Evolutionary conservation across 92 coral and sea anemone species (phyloP).

Genomic region (Actinostola sp.): DNA sequence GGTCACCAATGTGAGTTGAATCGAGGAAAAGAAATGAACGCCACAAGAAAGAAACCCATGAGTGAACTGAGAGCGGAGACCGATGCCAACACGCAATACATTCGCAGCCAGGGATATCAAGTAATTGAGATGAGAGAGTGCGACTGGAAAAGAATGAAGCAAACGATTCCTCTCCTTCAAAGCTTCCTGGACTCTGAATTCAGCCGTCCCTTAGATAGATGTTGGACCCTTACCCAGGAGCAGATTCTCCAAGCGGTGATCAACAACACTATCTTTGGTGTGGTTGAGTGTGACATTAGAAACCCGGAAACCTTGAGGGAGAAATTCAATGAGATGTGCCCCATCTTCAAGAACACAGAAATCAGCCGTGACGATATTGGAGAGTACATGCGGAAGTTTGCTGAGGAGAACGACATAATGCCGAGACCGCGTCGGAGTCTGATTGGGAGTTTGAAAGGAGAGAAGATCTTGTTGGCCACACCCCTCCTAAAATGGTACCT

Average conservation of each 20-base stretch:
- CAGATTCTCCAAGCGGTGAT: neutral
- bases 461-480: no score
- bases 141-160: constrained; percentile 28
- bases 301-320: neutral
- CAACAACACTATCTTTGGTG: neutral
- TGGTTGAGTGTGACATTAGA: neutral
- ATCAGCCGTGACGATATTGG: neutral
- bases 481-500: no score
- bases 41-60: constrained; percentile 25
- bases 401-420: no score
- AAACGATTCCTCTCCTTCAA: neutral
- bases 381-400: no score
- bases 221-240: neutral
- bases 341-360: neutral
- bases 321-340: neutral
- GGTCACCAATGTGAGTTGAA: constrained; percentile 30
- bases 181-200: neutral
- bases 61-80: constrained; percentile 14
- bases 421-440: no score
- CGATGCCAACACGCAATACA: constrained; percentile 13
- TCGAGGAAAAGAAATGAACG: constrained; percentile 32
- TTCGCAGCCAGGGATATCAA: constrained; percentile 18
- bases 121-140: constrained; percentile 51
- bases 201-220: neutral
- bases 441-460: no score